Evolutionary conservation across 2,797 vertebrate species (phyloP), one percentile per base, ranked within the genome.

Genomic region (Ctenochaetus hawaiiensis): DNA sequence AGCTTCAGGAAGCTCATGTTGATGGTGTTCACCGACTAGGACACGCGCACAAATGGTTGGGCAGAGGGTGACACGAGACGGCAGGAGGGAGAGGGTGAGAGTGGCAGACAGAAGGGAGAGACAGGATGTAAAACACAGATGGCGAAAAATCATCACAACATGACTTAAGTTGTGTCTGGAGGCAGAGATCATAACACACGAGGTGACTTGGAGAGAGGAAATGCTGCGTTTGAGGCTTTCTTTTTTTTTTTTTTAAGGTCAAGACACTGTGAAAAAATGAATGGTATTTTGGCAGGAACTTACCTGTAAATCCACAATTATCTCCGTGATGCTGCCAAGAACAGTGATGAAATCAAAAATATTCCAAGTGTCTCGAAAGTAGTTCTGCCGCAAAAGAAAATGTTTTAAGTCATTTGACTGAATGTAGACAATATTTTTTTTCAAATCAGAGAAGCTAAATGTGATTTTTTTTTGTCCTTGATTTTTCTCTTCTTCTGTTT

Each of bases 321-420:
- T 99, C 94, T 99, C 98, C 0, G 96, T 96, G 82, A 99, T 99
- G 90, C 98, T 99, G 87, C 98, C 98, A 1, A 99, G 96, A 65
- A 99, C 98, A 0, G 98, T 99, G 93, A 99, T 99, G 91, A 99
- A 99, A 91, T 99, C 98, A 90, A 99, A 99, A 89, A 99, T 98
- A 89, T 99, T 99, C 98, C 98, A 99, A 51, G 98, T 99, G 72
- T 99, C 98, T 87, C 98, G 95, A 86, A 99, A 99, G 93, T 99
- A 99, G 91, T 99, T 99, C 98, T 99, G 94, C 23, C 8, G 67
- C 49, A 53, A 81, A 67, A 67, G 23, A 44, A 39, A 60, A 26
- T 0, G 5, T 47, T 12, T 59, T 17, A 4, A 60, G 39, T 47
- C 2, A 34, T 44, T 60, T 41, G 4, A 73, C 26, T 11, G 16